Base-by-base conservation (phyloP, 2,797 vertebrate genomes). In the Anableps anableps region DNA sequence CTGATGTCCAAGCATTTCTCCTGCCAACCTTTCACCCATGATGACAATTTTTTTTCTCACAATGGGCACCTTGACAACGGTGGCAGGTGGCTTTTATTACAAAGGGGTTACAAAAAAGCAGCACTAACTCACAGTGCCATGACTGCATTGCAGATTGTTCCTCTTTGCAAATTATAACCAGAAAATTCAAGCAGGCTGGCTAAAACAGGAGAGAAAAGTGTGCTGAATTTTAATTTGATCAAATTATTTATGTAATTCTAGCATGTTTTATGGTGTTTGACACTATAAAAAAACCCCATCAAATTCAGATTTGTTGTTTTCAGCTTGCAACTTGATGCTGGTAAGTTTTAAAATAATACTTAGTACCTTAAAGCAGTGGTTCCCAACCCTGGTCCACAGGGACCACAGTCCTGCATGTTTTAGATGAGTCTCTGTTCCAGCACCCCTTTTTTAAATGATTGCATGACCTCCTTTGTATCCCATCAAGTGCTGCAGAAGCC, bases 31-130 rank as follows among this genome's bases (percentile, higher is more conserved):
- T 85, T 50, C 86, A 74, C 77, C 86, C 83, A 60, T 74, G 66
- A 71, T 72, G 83, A 84, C 87, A 85, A 86, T 80, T 84, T 87
- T 83, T 88, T 87, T 87, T 72, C 87, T 71, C 86, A 88, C 81
- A 72, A 79, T 83, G 86, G 89, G 86, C 89, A 84, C 81, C 89
- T 85, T 82, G 75, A 85, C 85, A 80, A 86, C 83, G 73, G 80
- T 89, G 93, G 87, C 93, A 93, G 93, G 92, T 93, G 91, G 91
- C 85, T 76, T 80, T 91, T 86, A 78, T 81, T 82, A 88, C 75
- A 75, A 80, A 78, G 81, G 77, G 77, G 88, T 74, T 23, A 48
- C 16, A 51, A 64, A 77, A 85, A 88, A 83, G n/a, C 85, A 80
- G 82, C 78, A 64, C 81, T 85, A 89, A 85, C 76, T 81, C 72